Conservation (phyloP, 2,113 vertebrate genomes). For the Actinemys pallida region DNA sequence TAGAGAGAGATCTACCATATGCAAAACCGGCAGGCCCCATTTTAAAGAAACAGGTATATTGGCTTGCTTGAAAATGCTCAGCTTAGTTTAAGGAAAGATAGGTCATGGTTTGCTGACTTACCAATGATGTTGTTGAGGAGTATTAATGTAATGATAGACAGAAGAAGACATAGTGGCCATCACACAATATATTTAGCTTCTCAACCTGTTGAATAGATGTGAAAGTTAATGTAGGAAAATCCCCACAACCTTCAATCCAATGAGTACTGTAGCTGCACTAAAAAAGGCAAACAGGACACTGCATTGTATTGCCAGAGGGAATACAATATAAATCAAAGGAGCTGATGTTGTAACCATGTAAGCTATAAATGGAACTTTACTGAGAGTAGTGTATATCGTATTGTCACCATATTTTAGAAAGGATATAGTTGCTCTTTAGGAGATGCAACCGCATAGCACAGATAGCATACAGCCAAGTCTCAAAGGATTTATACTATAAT, state of each 20-base stretch:
- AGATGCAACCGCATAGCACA: background rate
- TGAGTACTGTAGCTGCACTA: conserved; percentile 12
- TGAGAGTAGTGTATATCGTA: conserved; percentile 30
- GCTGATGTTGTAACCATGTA: conserved; percentile 57
- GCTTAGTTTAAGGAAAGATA: conserved; percentile 35
- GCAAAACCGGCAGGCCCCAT: background rate
- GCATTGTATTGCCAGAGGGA: conserved; percentile 56
- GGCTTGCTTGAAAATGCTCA: conserved; percentile 22
- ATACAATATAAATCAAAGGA: conserved; percentile 63
- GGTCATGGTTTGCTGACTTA: conserved; percentile 21
- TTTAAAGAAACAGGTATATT: conserved; percentile 37
- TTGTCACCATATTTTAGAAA: conserved; percentile 35
- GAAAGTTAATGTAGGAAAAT: conserved; percentile 4
- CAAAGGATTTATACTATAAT: conserved; percentile 13
- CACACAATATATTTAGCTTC: conserved; percentile 7
- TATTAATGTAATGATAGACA: conserved; percentile 26
- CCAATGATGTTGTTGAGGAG: conserved; percentile 36
- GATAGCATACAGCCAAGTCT: background rate
- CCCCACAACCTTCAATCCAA: conserved; percentile 7
- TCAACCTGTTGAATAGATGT: conserved; percentile 12
- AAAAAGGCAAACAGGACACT: conserved; percentile 34
- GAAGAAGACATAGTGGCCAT: conserved; percentile 9
- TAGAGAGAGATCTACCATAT: background rate
- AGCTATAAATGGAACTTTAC: conserved; percentile 63
- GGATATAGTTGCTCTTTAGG: background rate